Conservation (phyloP, 2,797 vertebrate species). For the Lates japonicus region DNA sequence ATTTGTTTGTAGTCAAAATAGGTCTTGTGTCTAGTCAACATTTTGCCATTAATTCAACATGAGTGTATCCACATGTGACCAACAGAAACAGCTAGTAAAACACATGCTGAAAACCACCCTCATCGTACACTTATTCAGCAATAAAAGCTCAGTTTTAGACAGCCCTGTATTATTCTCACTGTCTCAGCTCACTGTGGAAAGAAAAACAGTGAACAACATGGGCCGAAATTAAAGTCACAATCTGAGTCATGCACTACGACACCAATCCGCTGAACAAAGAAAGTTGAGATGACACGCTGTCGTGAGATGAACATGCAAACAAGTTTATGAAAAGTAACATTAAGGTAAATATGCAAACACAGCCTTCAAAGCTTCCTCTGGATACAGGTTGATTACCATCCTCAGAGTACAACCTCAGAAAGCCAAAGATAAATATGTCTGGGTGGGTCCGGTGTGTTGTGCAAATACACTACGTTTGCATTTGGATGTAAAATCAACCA, state of each 20-base stretch:
- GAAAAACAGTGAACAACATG: not conserved
- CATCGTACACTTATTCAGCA: not conserved
- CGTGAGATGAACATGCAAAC: not conserved
- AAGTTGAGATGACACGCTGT: not conserved
- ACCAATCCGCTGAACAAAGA: not conserved
- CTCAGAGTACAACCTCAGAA: not conserved
- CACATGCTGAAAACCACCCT: not conserved
- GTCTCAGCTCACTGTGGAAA: not conserved
- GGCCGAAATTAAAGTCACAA: not conserved
- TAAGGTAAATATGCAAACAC: not conserved
- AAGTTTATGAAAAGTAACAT: too few species aligned
- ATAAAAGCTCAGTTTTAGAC: not conserved
- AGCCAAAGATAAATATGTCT: not conserved
- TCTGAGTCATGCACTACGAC: not conserved
- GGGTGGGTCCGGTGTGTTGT: not conserved
- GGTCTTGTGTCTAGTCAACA: not conserved
- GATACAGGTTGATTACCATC: not conserved
- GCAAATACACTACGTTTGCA: constrained; percentile 5
- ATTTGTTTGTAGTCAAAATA: constrained; percentile 1
- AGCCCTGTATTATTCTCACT: not conserved
- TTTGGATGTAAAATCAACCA: not conserved
- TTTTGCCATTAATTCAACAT: not conserved
- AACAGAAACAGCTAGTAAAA: not conserved
- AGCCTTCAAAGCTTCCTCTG: not conserved
- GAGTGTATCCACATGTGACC: fast-evolving